Conservation (phyloP, 2,797 vertebrate species). For the Steatocranus sp. region DNA sequence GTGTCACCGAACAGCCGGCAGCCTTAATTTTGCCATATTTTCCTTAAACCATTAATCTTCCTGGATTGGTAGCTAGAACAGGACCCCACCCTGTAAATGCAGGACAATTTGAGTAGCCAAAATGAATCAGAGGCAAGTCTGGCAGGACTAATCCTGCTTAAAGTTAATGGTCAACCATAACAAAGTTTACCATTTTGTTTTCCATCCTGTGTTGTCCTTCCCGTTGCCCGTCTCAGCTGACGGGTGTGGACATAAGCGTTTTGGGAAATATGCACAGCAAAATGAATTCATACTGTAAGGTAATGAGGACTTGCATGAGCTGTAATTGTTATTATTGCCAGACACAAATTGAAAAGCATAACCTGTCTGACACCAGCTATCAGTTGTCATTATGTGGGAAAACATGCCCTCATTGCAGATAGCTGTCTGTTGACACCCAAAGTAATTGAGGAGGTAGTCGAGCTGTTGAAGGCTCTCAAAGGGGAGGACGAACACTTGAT, state of each 20-base stretch:
- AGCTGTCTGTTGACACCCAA: conserved; percentile 79
- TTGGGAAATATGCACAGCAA: conserved; percentile 56
- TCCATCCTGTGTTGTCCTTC: not conserved
- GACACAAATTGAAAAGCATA: conserved; percentile 81
- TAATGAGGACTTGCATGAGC: conserved; percentile 78
- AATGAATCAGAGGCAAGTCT: not conserved
- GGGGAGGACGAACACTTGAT: conserved; percentile 76
- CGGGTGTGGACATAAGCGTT: conserved; percentile 35
- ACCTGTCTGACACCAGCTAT: conserved; percentile 80
- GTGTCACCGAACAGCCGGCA: not conserved
- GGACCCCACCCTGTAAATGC: not conserved
- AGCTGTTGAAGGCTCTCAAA: conserved; percentile 70
- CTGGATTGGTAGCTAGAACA: not conserved
- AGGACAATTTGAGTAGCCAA: not conserved
- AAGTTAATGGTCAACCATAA: conserved; percentile 1
- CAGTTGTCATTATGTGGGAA: conserved; percentile 80
- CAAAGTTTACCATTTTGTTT: conserved; percentile 25
- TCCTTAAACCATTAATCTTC: not conserved
- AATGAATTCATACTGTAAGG: conserved; percentile 63
- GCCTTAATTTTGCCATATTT: not conserved
- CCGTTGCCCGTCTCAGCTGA: conserved; percentile 25
- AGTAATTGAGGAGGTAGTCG: conserved; percentile 79
- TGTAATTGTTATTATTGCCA: conserved; percentile 83
- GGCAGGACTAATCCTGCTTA: not conserved
- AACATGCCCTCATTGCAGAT: conserved; percentile 72